Evolutionary conservation across 1,140 invertebrate genomes (phyloP).

Genomic region (Campoletis sonorensis): DNA sequence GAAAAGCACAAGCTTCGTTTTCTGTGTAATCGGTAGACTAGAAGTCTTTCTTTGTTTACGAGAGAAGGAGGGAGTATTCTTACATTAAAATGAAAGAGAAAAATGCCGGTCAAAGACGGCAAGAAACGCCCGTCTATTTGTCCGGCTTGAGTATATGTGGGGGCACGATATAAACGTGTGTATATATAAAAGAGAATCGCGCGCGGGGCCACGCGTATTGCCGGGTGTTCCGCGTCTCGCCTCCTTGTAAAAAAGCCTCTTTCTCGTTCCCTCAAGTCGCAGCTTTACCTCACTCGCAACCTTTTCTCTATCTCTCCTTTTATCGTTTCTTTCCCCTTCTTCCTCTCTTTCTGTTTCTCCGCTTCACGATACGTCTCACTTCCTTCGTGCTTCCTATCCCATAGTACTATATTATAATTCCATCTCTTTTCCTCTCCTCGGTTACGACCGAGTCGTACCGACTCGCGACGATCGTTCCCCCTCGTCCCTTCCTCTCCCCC

Average conservation of each 20-base stretch:
- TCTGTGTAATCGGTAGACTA: neutral
- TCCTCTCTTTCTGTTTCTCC: neutral
- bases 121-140: slow-evolving; percentile 33
- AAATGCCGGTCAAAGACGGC: slow-evolving; percentile 24
- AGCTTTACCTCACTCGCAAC: slow-evolving; percentile 31
- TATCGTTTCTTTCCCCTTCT: slow-evolving; percentile 16
- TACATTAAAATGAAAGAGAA: slow-evolving; percentile 21
- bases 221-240: slow-evolving; percentile 45
- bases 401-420: slow-evolving; percentile 18
- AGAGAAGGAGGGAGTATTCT: neutral
- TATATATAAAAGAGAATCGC: slow-evolving; percentile 1
- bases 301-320: neutral
- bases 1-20: neutral
- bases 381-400: slow-evolving; percentile 21
- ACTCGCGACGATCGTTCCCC: slow-evolving; percentile 22
- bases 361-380: slow-evolving; percentile 13
- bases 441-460: slow-evolving; percentile 33
- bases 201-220: slow-evolving; percentile 25
- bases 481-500: neutral
- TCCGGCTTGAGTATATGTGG: neutral
- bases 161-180: neutral
- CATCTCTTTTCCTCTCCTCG: slow-evolving; percentile 19
- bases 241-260: slow-evolving; percentile 47
- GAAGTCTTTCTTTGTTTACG: neutral
- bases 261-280: slow-evolving; percentile 20